phyloP scores from a whole-genome alignment of 2,113 vertebrate species.

The Psilopogon haemacephalus region DNA sequence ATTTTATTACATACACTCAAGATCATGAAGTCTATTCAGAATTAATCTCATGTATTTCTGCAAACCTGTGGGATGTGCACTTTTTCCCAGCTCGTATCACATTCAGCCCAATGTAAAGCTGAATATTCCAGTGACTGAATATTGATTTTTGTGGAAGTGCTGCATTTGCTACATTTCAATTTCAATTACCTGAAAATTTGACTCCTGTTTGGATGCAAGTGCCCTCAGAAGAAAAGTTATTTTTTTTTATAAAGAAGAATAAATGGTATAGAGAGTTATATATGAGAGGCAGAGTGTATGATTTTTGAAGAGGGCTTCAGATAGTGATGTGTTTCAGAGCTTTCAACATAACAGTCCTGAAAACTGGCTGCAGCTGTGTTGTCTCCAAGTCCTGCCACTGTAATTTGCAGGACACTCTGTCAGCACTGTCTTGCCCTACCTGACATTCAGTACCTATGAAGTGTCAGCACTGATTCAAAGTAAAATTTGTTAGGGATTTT shows the following conservation, averaged over 20 bases:
- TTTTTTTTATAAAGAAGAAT: not conserved
- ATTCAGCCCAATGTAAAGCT: not conserved
- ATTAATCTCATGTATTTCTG: not conserved
- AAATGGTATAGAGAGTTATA: not conserved
- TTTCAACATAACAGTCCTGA: not conserved
- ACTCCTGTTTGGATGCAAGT: not conserved
- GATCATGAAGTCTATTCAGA: not conserved
- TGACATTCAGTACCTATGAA: not conserved
- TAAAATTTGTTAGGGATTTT: not conserved
- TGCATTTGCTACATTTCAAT: not conserved
- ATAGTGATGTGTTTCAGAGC: not conserved
- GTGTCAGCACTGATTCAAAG: not conserved
- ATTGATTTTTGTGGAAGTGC: not conserved
- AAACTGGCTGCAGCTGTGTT: fast-evolving
- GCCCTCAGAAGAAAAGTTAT: not conserved
- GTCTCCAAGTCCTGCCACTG: not conserved
- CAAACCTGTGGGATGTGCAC: fast-evolving
- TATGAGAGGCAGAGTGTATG: not conserved
- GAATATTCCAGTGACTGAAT: not conserved
- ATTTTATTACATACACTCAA: not conserved
- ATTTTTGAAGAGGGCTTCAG: not conserved
- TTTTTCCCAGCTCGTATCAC: not conserved
- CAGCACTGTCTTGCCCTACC: not conserved
- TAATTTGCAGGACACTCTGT: not conserved
- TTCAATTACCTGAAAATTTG: not conserved